These are phyloP conservation scores for Peromyscus attwateri DNA, from an alignment of 2,797 vertebrate genomes.

Conservation along the genomic window DNA sequence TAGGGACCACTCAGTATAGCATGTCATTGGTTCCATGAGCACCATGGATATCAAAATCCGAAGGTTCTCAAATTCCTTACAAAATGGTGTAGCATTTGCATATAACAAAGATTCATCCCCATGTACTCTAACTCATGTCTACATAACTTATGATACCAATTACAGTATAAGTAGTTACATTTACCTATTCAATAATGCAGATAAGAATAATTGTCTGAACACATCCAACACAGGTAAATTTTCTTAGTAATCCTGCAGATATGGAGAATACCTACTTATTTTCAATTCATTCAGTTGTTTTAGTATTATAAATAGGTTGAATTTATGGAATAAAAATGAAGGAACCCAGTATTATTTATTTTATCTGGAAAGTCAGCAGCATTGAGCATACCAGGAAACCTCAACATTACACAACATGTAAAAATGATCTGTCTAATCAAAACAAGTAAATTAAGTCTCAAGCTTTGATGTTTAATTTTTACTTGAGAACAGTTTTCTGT, in stretches of 20 bases:
- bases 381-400: neutral
- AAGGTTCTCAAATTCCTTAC: neutral
- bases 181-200: neutral
- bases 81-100: neutral
- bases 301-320: neutral
- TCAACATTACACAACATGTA: neutral
- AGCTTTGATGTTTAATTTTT: neutral
- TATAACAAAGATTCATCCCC: too few species aligned
- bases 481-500: neutral
- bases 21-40: neutral
- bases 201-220: neutral
- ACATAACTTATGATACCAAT: neutral
- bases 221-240: neutral
- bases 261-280: neutral
- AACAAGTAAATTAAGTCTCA: neutral
- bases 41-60: neutral
- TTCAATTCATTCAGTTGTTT: slow-evolving; percentile 3
- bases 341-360: neutral
- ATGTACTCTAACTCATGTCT: neutral
- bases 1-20: neutral
- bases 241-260: neutral
- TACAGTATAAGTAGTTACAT: neutral
- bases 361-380: slow-evolving; percentile 7
- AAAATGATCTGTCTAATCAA: neutral
- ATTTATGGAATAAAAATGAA: neutral